phyloP scores from a whole-genome alignment of 2,797 vertebrate genomes.

The Amniataba percoides region DNA sequence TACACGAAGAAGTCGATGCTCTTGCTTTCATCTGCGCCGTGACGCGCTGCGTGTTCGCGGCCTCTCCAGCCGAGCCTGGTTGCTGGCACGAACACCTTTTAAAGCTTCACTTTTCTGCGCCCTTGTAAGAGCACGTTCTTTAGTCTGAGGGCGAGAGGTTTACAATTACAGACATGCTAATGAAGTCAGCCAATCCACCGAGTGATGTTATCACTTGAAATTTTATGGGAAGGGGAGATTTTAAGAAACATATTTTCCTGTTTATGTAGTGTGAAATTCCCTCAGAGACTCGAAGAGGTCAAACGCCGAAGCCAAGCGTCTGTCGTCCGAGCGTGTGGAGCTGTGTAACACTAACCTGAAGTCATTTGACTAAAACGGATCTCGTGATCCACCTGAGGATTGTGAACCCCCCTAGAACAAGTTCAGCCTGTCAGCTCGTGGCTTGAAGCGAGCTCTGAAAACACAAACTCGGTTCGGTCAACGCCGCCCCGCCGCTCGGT shows the following conservation, averaged over 20 bases:
- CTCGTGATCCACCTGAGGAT: conserved; percentile 68
- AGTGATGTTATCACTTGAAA: conserved; percentile 70
- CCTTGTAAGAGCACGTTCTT: conserved; percentile 13
- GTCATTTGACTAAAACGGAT: conserved; percentile 73
- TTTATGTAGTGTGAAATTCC: conserved; percentile 68
- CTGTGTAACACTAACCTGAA: conserved; percentile 78
- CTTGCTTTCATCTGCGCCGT: conserved; percentile 5
- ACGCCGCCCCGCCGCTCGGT: conserved; percentile 32
- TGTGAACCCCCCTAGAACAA: conserved; percentile 73
- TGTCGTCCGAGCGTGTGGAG: conserved; percentile 62
- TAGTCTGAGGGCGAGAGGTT: conserved; percentile 15
- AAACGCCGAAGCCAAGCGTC: conserved; percentile 64
- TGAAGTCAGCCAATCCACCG: conserved; percentile 51
- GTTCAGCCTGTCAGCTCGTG: conserved; percentile 77
- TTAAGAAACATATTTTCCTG: conserved; percentile 60
- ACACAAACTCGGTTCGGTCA: conserved; percentile 59
- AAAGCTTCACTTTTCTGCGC: background rate
- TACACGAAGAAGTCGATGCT: conserved; percentile 11
- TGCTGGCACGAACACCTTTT: conserved; percentile 6
- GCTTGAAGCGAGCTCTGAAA: conserved; percentile 51
- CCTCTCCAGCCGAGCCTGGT: background rate
- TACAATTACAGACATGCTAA: conserved; percentile 76
- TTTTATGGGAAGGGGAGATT: conserved; percentile 56
- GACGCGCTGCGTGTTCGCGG: conserved; percentile 10
- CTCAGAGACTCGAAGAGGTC: conserved; percentile 68